Base-by-base conservation (phyloP, 2,113 vertebrate genomes). In the Xiphophorus maculatus region DNA sequence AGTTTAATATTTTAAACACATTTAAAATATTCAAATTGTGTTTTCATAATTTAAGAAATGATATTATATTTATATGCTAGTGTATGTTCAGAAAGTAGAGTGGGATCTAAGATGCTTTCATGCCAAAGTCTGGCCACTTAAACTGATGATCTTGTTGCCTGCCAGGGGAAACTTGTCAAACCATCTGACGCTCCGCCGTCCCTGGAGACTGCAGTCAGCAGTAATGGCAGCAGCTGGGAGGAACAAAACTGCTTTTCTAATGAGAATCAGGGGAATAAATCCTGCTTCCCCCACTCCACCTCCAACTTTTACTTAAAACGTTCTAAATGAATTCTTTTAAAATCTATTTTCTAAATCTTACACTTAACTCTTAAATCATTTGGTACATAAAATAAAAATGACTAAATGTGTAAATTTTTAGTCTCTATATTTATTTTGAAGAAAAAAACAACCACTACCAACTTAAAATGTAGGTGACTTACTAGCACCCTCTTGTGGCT, bases 211-310 rank as follows among this genome's bases (percentile, higher is more conserved):
- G 65, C 71, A 89, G 84, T 91, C 88, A 92, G 87, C 86, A 76
- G 74, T 82, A 84, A 87, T 58, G 61, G 42, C 68, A 70, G 60
- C 66, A 70, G 7, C 63, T 37, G 30, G n/a, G 33, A 58, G 25
- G 40, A 51, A 28, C 69, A 25, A 32, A 33, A 27, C 17, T 30
- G 29, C 73, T 51, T 74, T 73, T 73, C 64, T 84, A 90, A 90
- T n/a, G 37, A 90, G 88, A 82, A 88, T 66, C 88, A 75, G 19
- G 89, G 89, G 86, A 91, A 88, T 88, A 80, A 70, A 84, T 78
- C 69, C 82, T 65, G 84, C 80, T 81, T 77, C 62, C 70, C n/a
- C 66, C 69, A n/a, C 62, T 13, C 40, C 12, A 69, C 54, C 14
- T 74, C 40, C 12, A 69, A 62, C 12, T 72, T 65, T 67, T 28